A percentile compares a stretch with the other conserved stretches of the same genome.
Conservation (phyloP, 2,113 vertebrate species). For the Lipotes vexillifer region DNA sequence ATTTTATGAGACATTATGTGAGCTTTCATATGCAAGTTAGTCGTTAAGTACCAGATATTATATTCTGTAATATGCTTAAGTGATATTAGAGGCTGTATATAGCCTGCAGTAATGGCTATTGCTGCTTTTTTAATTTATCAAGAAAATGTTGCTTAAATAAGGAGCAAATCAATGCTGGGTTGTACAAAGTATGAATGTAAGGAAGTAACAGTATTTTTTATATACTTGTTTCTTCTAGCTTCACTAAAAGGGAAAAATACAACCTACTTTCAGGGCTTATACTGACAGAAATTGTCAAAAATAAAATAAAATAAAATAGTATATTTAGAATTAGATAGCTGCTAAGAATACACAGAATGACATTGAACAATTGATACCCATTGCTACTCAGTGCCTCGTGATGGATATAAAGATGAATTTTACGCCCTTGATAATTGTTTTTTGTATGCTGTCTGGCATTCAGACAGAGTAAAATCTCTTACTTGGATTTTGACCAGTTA, state of each 20-base stretch:
- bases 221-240: conserved; percentile 64
- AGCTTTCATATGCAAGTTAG: conserved; percentile 96
- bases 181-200: conserved; percentile 84
- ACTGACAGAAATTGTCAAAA: conserved; percentile 46
- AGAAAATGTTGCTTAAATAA: conserved; percentile 89
- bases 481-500: conserved; percentile 63
- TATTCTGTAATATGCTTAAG: conserved; percentile 95
- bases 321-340: background rate
- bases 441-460: conserved; percentile 53
- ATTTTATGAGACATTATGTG: conserved; percentile 95
- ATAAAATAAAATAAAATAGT: conserved; percentile 31
- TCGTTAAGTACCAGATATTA: conserved; percentile 96
- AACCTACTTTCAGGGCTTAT: conserved; percentile 37
- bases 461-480: conserved; percentile 64
- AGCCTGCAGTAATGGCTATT: conserved; percentile 93
- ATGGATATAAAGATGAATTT: conserved; percentile 56
- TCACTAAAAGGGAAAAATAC: conserved; percentile 52
- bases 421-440: conserved; percentile 23
- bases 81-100: conserved; percentile 90
- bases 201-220: conserved; percentile 74
- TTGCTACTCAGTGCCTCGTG: conserved; percentile 17
- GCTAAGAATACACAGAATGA: background rate
- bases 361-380: background rate
- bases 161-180: conserved; percentile 84
- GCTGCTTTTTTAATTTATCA: conserved; percentile 91